phyloP scores from a whole-genome alignment of 1,140 invertebrate species.

The Brachionus calyciflorus region DNA sequence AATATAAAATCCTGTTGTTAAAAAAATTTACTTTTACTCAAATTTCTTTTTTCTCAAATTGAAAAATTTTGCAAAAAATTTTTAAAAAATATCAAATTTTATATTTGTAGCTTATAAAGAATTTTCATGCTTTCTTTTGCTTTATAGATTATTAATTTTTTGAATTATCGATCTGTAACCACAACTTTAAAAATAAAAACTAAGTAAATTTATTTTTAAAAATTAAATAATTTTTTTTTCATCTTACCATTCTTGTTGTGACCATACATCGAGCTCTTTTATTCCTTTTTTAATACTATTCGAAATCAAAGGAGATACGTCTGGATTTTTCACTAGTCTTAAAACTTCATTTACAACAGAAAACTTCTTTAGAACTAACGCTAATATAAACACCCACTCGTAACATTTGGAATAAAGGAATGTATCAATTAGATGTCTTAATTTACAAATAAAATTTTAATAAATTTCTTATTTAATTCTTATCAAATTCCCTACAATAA shows the following conservation, averaged over 20 bases:
- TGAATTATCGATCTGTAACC: constrained; percentile 20
- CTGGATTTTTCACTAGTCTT: neutral
- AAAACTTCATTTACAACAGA: neutral
- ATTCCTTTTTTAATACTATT: constrained; percentile 9
- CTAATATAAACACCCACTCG: constrained; percentile 34
- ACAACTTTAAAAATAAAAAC: neutral
- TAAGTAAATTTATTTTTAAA: neutral
- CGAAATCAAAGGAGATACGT: neutral
- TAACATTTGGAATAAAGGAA: neutral
- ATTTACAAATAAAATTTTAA: neutral
- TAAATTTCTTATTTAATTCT: neutral
- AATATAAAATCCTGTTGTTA: no score
- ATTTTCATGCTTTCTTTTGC: no score
- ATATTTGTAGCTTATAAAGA: no score
- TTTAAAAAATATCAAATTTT: no score
- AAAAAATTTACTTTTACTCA: no score
- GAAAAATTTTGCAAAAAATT: no score
- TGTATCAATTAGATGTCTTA: neutral
- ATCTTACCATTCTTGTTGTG: constrained; percentile 12
- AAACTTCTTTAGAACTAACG: constrained; percentile 1
- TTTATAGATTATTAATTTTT: neutral
- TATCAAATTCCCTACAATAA: neutral
- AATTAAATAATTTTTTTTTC: neutral
- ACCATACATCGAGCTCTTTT: constrained; percentile 16
- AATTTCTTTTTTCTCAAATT: no score